Percentiles rank a stretch among this genome's conserved stretches.
phyloP scores from a whole-genome alignment of 2,888 invertebrate genomes.

The Rotaria macrura region DNA sequence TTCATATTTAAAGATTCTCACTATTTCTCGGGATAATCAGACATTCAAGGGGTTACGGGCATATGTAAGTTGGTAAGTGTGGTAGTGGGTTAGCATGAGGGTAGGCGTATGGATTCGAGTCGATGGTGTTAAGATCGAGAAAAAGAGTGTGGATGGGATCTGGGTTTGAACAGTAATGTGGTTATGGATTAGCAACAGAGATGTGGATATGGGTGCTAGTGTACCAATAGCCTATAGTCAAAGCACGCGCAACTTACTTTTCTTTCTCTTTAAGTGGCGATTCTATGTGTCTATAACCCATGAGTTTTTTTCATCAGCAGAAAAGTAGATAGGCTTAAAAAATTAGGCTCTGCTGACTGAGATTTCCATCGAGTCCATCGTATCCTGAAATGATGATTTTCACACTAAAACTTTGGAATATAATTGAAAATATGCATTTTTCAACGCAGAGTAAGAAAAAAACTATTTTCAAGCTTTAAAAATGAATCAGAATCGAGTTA shows the following conservation, averaged over 20 bases:
- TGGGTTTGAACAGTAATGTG: too few species aligned
- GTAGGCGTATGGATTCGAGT: too few species aligned
- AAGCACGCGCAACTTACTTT: not conserved
- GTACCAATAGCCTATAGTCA: too few species aligned
- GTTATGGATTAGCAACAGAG: too few species aligned
- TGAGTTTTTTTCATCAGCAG: not conserved
- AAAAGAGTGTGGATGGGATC: too few species aligned
- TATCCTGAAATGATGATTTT: not conserved
- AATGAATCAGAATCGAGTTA: not conserved
- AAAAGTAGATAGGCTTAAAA: not conserved
- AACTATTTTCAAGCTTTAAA: not conserved
- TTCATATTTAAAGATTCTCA: too few species aligned
- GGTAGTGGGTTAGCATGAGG: too few species aligned
- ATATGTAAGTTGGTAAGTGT: too few species aligned
- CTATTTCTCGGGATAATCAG: too few species aligned
- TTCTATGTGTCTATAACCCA: not conserved
- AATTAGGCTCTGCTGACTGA: not conserved
- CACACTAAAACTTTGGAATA: not conserved
- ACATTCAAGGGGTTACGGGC: too few species aligned
- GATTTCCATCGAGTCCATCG: not conserved
- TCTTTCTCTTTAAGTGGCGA: not conserved
- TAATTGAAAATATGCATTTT: not conserved
- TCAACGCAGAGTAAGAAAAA: not conserved
- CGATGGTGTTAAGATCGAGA: too few species aligned
- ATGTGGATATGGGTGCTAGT: too few species aligned